Base-by-base conservation (phyloP, 2,888 invertebrate genomes). In the Sthenelais limicola region DNA sequence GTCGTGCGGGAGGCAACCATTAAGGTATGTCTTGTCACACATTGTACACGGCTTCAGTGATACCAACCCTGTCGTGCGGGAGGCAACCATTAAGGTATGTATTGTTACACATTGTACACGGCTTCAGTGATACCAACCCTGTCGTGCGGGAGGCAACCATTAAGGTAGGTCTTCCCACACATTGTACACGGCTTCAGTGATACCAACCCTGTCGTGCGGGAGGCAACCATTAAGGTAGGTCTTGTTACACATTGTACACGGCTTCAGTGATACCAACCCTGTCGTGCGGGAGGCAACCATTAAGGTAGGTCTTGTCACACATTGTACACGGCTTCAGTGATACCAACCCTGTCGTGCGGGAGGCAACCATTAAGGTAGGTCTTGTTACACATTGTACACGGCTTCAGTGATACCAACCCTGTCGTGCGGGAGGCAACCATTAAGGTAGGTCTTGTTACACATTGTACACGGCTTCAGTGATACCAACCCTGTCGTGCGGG, bases 1-100 rank as follows among this genome's bases (percentile, higher is more conserved):
- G 94, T 96, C 1, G 97, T 99, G 78, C 91, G 98, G 79, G 99
- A 99, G 89, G 95, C 96, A 88, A 99, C 99, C 0, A 96, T 99
- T 71, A 98, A 98, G 90, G 93, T 93, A 88, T 87, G 85, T 80
- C n/a, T 88, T 87, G 68, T 87, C 87, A 1, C 82, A 84, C 73
- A 81, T 99, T 74, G 93, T 94, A 71, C 94, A 96, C 84, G 99
- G 99, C 2, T 98, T 99, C 88, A 90, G 96, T 86, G 99, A 99
- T 88, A 97, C 98, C 0, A 98, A 98, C 89, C 94, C 97, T 0
- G 94, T 96, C 1, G 97, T 99, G 78, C 91, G 98, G 79, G 99
- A 99, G 89, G 95, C 96, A 88, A 99, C 99, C 0, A 96, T 99
- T 71, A 98, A 98, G 90, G 93, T 93, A 88, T 87, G 85, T 80